Base-by-base conservation (phyloP, 1,140 invertebrate species). In the Euwallacea fornicatus region DNA sequence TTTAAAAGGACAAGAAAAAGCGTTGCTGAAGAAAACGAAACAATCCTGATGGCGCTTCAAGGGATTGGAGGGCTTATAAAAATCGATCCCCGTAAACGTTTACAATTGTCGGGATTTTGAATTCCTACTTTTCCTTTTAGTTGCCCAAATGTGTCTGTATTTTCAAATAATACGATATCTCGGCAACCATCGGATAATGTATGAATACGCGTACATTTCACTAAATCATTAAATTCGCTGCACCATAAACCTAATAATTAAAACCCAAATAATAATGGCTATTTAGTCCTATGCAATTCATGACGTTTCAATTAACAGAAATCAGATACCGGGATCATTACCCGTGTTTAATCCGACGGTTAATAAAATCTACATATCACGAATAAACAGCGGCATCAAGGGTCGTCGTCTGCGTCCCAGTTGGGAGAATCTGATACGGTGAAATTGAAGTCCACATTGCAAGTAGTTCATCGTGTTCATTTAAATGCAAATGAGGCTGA, bases 341-440 rank as follows among this genome's bases (percentile, higher is more conserved):
- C 54, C 53, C 42, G 58, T 67, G 65, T 58, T 33, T 46, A 58
- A 67, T 67, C 42, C 65, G 41, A 41, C n/a, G 50, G 6, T 67
- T 58, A 67, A 67, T 67, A 67, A 44, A 67, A 67, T 67, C 54
- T 67, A 67, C 65, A 58, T 67, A 67, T 67, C 65, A 58, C 41
- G 58, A 67, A 67, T 67, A 67, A 67, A 67, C 65, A 58, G 21
- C 21, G 21, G 21, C 21, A 33, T 4, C 21, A 33, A 33, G 21
- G 21, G 21, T 33, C 16, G 16, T 59, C 44, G 43, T 44, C 54
- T 46, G 55, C 21, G 15, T 21, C 54, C 59, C 59, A 69, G 62
- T 70, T 56, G 61, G 50, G 60, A 64, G 64, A 70, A 70, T 70
- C 68, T 55, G 68, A 70, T 70, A 63, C 47, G 41, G 21, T 33